Conservation (phyloP, 2,888 invertebrate genomes). For the Gasteruption jaculator region DNA sequence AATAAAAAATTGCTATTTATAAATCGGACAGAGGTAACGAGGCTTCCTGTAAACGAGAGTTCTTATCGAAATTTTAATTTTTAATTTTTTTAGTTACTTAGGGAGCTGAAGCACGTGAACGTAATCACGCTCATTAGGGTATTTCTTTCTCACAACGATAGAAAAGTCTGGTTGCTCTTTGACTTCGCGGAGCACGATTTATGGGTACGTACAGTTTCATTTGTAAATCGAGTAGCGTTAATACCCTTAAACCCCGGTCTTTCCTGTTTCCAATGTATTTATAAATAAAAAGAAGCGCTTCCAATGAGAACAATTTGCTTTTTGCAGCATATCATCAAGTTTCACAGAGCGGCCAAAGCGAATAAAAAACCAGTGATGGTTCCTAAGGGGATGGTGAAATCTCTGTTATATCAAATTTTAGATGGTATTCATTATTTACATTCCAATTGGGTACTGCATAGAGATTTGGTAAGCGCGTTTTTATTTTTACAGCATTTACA, state of each 20-base stretch:
- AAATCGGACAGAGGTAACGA: too few relatives aligned
- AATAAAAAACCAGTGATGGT: constrained; percentile 95
- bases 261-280: too few relatives aligned
- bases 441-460: constrained; percentile 97
- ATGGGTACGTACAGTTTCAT: constrained; percentile 62
- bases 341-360: constrained; percentile 95
- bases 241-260: too few relatives aligned
- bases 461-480: constrained; percentile 72
- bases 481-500: too few relatives aligned
- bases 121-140: constrained; percentile 95
- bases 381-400: constrained; percentile 97
- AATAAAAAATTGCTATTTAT: too few relatives aligned
- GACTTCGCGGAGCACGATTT: constrained; percentile 99
- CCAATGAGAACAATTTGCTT: too few relatives aligned
- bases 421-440: constrained; percentile 99
- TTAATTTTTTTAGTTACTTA: constrained; percentile 67
- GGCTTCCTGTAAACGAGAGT: too few relatives aligned
- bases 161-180: constrained; percentile 95
- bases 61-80: too few relatives aligned
- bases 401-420: constrained; percentile 93
- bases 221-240: too few relatives aligned
- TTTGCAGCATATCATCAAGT: constrained; percentile 91
- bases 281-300: too few relatives aligned
- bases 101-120: constrained; percentile 95
- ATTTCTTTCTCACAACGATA: constrained; percentile 91